Conservation (phyloP, 2,888 invertebrate species). For the Drosophila tanythrix region DNA sequence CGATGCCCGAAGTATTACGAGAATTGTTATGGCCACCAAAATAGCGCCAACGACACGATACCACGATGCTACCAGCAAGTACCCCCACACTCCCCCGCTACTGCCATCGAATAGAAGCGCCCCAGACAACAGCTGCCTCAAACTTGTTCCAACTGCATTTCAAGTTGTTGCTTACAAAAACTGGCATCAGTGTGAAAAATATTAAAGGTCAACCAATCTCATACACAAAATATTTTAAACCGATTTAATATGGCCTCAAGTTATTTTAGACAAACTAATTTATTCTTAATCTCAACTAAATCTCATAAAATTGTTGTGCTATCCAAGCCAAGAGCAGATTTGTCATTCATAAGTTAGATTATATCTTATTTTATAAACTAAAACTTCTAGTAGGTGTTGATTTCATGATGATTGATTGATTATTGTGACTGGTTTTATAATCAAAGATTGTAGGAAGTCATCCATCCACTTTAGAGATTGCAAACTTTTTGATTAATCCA, state of each 20-base stretch:
- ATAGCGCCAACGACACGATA: constrained; percentile 68
- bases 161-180: constrained; percentile 42
- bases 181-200: constrained; percentile 18
- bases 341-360: neutral
- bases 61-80: constrained; percentile 68
- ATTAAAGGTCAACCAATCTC: constrained; percentile 32
- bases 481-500: neutral
- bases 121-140: constrained; percentile 18
- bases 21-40: constrained; percentile 83
- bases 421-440: neutral
- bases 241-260: neutral
- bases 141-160: constrained; percentile 32
- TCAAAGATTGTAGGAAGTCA: neutral
- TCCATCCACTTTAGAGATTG: neutral
- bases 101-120: neutral
- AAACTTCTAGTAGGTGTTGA: neutral
- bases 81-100: constrained; percentile 18
- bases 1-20: constrained; percentile 83
- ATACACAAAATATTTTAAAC: constrained; percentile 6
- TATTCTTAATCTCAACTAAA: neutral
- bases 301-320: neutral
- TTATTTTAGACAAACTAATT: no score
- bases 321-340: neutral
- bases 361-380: neutral
- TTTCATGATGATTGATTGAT: neutral